Percentiles rank a stretch among this genome's conserved stretches.
These are phyloP conservation scores for Metalampra italica DNA, from an alignment of 2,888 invertebrate genomes.

Conservation along the genomic window DNA sequence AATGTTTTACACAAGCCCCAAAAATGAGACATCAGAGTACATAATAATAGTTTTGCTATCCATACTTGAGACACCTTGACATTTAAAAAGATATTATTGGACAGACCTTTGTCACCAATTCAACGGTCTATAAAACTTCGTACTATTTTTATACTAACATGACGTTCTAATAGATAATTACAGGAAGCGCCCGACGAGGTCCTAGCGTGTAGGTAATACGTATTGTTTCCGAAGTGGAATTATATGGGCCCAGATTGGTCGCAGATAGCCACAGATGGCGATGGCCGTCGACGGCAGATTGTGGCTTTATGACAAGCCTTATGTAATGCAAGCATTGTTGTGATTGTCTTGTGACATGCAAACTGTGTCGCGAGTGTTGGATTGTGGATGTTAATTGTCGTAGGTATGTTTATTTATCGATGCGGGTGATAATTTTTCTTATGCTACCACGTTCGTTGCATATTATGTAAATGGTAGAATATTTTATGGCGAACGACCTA, in stretches of 20 bases:
- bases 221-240: conserved; percentile 3
- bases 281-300: background rate
- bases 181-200: conserved; percentile 16
- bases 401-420: too few relatives aligned
- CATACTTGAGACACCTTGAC: too few relatives aligned
- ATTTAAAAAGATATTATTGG: too few relatives aligned
- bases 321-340: conserved; percentile 4
- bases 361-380: background rate
- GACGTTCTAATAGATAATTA: conserved; percentile 13
- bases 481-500: too few relatives aligned
- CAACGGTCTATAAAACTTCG: too few relatives aligned
- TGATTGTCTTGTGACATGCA: conserved; percentile 1
- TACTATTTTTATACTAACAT: background rate
- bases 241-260: background rate
- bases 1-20: too few relatives aligned
- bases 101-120: too few relatives aligned
- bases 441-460: too few relatives aligned
- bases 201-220: conserved; percentile 21
- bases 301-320: background rate
- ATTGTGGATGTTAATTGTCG: background rate
- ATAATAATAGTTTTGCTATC: too few relatives aligned
- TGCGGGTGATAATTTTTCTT: too few relatives aligned
- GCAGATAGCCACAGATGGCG: background rate
- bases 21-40: too few relatives aligned
- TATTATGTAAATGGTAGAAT: too few relatives aligned